Evolutionary conservation across 2,888 invertebrate genomes (phyloP), one percentile per base, ranked within the genome.

Genomic region (Clunio marinus): DNA sequence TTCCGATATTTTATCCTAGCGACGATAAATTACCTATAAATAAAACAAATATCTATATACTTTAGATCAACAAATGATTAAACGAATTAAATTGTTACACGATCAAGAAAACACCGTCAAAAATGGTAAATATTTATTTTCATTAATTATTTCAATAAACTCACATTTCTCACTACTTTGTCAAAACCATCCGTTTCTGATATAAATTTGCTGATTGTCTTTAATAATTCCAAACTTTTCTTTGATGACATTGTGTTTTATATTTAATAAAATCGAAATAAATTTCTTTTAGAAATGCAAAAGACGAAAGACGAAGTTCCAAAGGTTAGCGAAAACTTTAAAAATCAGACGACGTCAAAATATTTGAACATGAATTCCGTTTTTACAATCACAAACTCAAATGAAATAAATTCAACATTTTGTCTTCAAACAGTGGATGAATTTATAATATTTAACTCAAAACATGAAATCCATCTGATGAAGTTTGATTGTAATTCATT

Each of bases 151-250:
- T n/a, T n/a, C n/a, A n/a, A 24, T 24, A 2, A 32, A 72, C 74
- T 74, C 71, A 83, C 83, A 73, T 81, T 80, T 71, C 79, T 77
- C 70, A 83, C 72, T 35, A 78, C 77, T 32, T 74, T 76, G 46
- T 80, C 82, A 70, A 80, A 82, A 7, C 78, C 78, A 1, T 78
- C 77, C 0, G 76, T 70, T 37, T 76, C 77, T 1, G 73, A 55
- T 1, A 77, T 70, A 69, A 66, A 74, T 5, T 79, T 76, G 1
- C 79, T 72, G 5, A 81, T n/a, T 35, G 72, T 69, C 73, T 77
- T 81, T 0, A 81, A 68, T 20, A 81, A 72, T 60, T 80, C 77
- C 1, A 78, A 68, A 22, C 76, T 76, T 70, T 75, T 78, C 66
- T 76, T 76, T 5, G 70, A 68, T 15, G 72, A 69, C 73, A 74